Conservation (phyloP, 2,797 vertebrate genomes). For the Bryconaethiops microstoma region DNA sequence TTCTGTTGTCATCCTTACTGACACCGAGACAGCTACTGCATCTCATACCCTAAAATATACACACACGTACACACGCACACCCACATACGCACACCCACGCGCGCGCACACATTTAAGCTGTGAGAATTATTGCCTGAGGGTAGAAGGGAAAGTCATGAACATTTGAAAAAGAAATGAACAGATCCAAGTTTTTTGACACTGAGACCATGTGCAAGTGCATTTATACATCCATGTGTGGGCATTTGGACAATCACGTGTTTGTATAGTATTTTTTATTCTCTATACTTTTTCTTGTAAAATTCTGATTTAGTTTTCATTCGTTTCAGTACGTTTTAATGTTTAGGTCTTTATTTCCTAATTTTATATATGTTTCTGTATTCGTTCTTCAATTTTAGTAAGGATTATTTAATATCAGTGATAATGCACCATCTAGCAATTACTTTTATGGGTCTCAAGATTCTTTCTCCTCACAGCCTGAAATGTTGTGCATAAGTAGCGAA, state of each 20-base stretch:
- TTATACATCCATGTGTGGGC: not conserved
- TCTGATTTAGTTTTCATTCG: too few species aligned
- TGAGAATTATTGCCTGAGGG: not conserved
- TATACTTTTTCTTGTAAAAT: not conserved
- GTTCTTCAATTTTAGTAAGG: too few species aligned
- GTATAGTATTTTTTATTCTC: not conserved
- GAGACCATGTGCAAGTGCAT: not conserved
- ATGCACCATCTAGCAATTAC: too few species aligned
- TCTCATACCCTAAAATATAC: slow-evolving; percentile 15
- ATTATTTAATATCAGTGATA: too few species aligned
- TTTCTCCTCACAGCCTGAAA: too few species aligned
- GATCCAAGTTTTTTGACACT: not conserved
- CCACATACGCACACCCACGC: slow-evolving; percentile 14
- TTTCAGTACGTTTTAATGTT: too few species aligned
- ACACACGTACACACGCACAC: slow-evolving; percentile 4
- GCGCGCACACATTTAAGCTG: not conserved
- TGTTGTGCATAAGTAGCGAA: too few species aligned
- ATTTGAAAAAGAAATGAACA: not conserved
- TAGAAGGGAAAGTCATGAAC: not conserved
- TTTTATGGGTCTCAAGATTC: too few species aligned
- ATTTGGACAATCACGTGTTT: too few species aligned
- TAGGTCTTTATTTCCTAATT: too few species aligned
- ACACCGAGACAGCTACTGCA: slow-evolving; percentile 10
- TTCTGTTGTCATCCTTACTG: slow-evolving; percentile 31
- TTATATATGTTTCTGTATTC: too few species aligned